Conservation (phyloP, 2,113 vertebrate genomes). For the Callionymus lyra region DNA sequence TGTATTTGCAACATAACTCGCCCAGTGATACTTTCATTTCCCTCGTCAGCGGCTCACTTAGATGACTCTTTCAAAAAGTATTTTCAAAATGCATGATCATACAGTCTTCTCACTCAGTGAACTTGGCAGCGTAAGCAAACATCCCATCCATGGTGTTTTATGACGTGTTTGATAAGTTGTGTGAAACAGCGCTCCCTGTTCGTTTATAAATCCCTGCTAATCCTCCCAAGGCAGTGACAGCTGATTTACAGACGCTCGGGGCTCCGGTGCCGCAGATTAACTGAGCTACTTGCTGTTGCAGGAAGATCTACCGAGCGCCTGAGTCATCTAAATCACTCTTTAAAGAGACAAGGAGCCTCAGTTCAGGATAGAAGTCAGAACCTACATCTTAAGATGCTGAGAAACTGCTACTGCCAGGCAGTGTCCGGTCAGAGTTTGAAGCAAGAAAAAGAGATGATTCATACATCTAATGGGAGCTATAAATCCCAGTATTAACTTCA, state of each 20-base stretch:
- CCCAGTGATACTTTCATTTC: no score
- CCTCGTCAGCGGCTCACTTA: no score
- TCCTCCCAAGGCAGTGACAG: slow-evolving; percentile 46
- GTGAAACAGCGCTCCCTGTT: slow-evolving; percentile 44
- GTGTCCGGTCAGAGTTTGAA: slow-evolving; percentile 49
- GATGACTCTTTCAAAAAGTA: no score
- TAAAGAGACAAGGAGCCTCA: slow-evolving; percentile 70
- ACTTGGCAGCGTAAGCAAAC: slow-evolving; percentile 28
- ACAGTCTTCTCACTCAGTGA: slow-evolving; percentile 14
- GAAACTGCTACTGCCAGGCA: neutral
- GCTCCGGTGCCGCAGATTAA: slow-evolving; percentile 43
- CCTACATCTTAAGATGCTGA: slow-evolving; percentile 5
- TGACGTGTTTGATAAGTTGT: slow-evolving; percentile 55
- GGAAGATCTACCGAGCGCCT: slow-evolving; percentile 58
- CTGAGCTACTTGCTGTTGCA: slow-evolving; percentile 32
- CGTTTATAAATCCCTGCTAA: slow-evolving; percentile 46
- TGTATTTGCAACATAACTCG: no score
- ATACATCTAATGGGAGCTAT: slow-evolving; percentile 86
- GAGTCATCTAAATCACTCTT: slow-evolving; percentile 73
- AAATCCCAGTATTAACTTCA: slow-evolving; percentile 86
- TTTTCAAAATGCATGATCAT: slow-evolving; percentile 2
- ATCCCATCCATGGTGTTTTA: slow-evolving; percentile 50
- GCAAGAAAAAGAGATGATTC: slow-evolving; percentile 79
- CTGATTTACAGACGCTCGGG: slow-evolving; percentile 45
- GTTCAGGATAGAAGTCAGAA: slow-evolving; percentile 26